Conservation (phyloP, 2,113 vertebrate species). For the Microtus montanus region DNA sequence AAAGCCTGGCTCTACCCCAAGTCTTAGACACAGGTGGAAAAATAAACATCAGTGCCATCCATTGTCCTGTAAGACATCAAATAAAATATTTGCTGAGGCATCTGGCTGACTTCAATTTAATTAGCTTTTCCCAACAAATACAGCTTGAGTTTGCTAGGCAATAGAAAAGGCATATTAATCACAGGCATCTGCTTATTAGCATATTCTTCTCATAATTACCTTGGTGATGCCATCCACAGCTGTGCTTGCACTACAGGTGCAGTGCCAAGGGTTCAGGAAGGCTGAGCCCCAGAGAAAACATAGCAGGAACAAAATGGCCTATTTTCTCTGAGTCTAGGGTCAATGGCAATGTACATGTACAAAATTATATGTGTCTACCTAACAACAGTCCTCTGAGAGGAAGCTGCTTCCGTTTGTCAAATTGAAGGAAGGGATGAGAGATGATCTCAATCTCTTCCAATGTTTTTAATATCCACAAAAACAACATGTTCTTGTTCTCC, state of each 20-base stretch:
- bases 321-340: not conserved
- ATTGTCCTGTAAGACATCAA: not conserved
- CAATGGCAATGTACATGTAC: not conserved
- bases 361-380: not conserved
- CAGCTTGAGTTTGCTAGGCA: conserved; percentile 26
- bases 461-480: not conserved
- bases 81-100: conserved; percentile 34
- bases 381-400: not conserved
- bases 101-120: conserved; percentile 30
- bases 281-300: accelerated
- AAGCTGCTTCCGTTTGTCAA: not conserved
- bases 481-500: not conserved
- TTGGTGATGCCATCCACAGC: conserved; percentile 57
- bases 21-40: not conserved
- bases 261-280: accelerated
- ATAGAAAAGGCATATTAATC: conserved; percentile 68
- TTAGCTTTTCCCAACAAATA: conserved; percentile 57
- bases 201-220: conserved; percentile 72
- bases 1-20: not conserved
- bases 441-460: not conserved
- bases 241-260: conserved; percentile 75
- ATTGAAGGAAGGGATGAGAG: too few relatives aligned
- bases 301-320: not conserved
- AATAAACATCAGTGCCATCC: not conserved
- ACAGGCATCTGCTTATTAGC: conserved; percentile 74